Evolutionary conservation across 2,888 invertebrate species (phyloP).

Genomic region (Pharmacophagus antenor): DNA sequence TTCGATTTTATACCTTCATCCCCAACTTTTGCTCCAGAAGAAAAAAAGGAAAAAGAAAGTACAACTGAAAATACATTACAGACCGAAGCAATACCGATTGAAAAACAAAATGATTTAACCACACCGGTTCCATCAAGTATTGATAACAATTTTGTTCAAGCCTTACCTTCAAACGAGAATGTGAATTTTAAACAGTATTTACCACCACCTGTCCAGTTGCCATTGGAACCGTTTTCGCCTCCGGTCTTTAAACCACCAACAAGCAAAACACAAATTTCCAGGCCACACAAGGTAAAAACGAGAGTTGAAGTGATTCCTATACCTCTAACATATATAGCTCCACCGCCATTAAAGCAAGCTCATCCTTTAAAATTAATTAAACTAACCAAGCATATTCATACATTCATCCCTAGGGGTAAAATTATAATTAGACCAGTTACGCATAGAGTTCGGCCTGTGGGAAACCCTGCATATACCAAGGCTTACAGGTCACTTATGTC

Average conservation of each 20-base stretch:
- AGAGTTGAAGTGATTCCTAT: conserved; percentile 68
- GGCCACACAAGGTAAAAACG: conserved; percentile 61
- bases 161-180: conserved; percentile 61
- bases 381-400: conserved; percentile 54
- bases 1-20: conserved; percentile 58
- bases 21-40: conserved; percentile 48
- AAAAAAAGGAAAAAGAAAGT: conserved; percentile 51
- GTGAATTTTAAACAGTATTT: conserved; percentile 56
- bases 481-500: conserved; percentile 43
- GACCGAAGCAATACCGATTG: conserved; percentile 45
- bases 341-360: conserved; percentile 52
- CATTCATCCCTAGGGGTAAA: conserved; percentile 59
- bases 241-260: conserved; percentile 17
- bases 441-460: conserved; percentile 46
- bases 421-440: conserved; percentile 60
- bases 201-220: conserved; percentile 45
- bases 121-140: conserved; percentile 59
- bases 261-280: conserved; percentile 16
- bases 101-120: conserved; percentile 50
- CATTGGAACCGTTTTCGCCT: conserved; percentile 36
- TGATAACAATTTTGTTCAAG: conserved; percentile 62
- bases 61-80: conserved; percentile 45
- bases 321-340: conserved; percentile 67
- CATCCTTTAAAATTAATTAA: conserved; percentile 37
- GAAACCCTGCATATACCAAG: conserved; percentile 41